Evolutionary conservation across 2,113 vertebrate genomes (phyloP).

Genomic region (Rafetus swinhoei): DNA sequence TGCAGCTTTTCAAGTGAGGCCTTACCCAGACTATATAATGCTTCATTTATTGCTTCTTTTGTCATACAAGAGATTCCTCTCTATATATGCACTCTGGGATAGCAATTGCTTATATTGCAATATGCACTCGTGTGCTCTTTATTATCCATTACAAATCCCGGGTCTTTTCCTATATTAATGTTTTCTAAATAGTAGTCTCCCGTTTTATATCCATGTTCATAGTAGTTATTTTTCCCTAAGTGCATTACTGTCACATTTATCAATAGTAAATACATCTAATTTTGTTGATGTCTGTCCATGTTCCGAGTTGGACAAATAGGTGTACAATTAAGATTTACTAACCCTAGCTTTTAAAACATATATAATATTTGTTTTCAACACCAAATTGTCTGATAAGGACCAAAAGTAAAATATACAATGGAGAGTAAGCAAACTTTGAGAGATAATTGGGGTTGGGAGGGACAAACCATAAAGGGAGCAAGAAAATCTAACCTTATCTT

Average conservation of each 20-base stretch:
- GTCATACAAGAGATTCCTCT: background rate
- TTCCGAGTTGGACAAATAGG: constrained; percentile 18
- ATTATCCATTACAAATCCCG: background rate
- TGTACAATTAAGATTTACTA: constrained; percentile 2
- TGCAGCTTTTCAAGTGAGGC: background rate
- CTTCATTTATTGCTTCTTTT: background rate
- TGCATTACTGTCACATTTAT: constrained; percentile 29
- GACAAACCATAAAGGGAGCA: background rate
- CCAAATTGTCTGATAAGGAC: background rate
- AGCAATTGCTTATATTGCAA: background rate
- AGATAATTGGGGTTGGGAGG: constrained; percentile 12
- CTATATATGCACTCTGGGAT: accelerated
- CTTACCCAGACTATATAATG: background rate
- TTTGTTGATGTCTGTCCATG: background rate
- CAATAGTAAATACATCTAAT: constrained; percentile 48
- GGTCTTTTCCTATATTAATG: constrained; percentile 24
- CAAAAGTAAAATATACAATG: background rate
- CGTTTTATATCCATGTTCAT: background rate
- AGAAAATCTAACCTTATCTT: background rate
- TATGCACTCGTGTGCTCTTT: background rate
- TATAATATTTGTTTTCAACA: constrained; percentile 24
- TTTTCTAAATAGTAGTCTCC: constrained; percentile 31
- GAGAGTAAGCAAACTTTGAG: background rate
- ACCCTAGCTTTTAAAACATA: background rate
- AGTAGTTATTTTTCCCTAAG: constrained; percentile 29